Evolutionary conservation across 30 jellyfish, hydroid and myxozoan species (phyloP).

Genomic region (Turritopsis dohrnii): DNA sequence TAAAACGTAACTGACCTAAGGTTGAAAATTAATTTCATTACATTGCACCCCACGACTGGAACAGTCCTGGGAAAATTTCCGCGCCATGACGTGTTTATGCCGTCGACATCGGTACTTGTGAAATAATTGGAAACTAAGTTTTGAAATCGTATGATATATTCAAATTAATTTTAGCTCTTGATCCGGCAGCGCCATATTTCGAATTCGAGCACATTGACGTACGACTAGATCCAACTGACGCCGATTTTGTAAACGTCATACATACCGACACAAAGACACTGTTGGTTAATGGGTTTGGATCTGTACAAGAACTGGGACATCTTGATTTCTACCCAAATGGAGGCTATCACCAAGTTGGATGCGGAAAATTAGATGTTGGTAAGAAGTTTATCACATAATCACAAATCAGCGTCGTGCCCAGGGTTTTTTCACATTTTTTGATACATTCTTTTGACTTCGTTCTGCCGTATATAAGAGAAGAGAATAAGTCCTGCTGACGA

Average conservation of each 20-base stretch:
- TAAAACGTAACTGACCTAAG: too few relatives aligned
- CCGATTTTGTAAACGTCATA: constrained; percentile 81
- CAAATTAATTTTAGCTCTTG: constrained; percentile 46
- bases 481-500: too few relatives aligned
- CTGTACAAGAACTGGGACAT: constrained; percentile 65
- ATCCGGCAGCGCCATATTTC: constrained; percentile 86
- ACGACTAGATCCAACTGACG: constrained; percentile 88
- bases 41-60: too few relatives aligned
- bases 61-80: too few relatives aligned
- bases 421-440: too few relatives aligned
- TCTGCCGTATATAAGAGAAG: too few relatives aligned
- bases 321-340: constrained; percentile 89
- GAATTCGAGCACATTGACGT: constrained; percentile 71
- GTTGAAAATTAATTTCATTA: too few relatives aligned
- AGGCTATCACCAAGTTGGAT: constrained; percentile 65
- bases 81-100: too few relatives aligned
- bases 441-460: too few relatives aligned
- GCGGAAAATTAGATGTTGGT: constrained; percentile 68
- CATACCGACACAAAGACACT: constrained; percentile 66
- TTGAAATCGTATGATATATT: not conserved
- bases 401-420: too few relatives aligned
- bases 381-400: constrained; percentile 7
- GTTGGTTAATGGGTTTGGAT: constrained; percentile 62
- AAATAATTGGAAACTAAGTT: not conserved
- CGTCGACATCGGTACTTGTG: not conserved